phyloP scores from a whole-genome alignment of 2,797 vertebrate genomes.

The Oreonectes daqikongensis region DNA sequence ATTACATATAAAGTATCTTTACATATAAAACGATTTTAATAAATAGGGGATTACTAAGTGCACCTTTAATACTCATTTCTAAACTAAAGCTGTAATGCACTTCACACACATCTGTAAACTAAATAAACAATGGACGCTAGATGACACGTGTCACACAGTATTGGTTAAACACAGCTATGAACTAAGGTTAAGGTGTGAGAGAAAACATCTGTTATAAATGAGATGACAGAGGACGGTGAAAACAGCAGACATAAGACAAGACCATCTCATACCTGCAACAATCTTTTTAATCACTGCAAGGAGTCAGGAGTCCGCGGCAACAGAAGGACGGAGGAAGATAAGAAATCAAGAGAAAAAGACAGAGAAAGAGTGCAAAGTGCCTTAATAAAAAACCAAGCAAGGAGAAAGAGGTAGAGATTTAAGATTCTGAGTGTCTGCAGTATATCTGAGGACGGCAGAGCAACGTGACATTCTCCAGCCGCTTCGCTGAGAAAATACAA shows the following conservation, averaged over 20 bases:
- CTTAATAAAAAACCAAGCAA: slow-evolving; percentile 57
- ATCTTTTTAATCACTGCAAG: slow-evolving; percentile 83
- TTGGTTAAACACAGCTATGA: slow-evolving; percentile 59
- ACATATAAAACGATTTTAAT: not conserved
- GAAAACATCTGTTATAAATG: slow-evolving; percentile 16
- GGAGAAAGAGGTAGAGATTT: slow-evolving; percentile 51
- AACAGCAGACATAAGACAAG: slow-evolving; percentile 42
- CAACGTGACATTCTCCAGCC: slow-evolving; percentile 30
- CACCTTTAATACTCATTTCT: not conserved
- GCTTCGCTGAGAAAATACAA: slow-evolving; percentile 6
- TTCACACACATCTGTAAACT: slow-evolving; percentile 6
- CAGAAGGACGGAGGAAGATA: slow-evolving; percentile 55
- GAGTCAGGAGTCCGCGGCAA: slow-evolving; percentile 71
- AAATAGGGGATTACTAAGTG: not conserved
- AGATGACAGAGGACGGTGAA: slow-evolving; percentile 29
- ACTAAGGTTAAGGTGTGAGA: slow-evolving; percentile 5
- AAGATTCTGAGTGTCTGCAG: slow-evolving; percentile 30
- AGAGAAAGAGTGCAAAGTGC: slow-evolving; percentile 57
- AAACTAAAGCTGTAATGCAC: not conserved
- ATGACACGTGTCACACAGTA: not conserved
- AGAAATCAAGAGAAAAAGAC: slow-evolving; percentile 63
- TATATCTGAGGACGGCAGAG: slow-evolving; percentile 33
- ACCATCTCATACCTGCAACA: slow-evolving; percentile 79
- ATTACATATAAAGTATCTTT: not conserved
- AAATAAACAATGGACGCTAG: not conserved